Percentiles rank a stretch among this genome's conserved stretches.
phyloP scores from a whole-genome alignment of 1,140 invertebrate species.

The Philotrypesis tridentata region DNA sequence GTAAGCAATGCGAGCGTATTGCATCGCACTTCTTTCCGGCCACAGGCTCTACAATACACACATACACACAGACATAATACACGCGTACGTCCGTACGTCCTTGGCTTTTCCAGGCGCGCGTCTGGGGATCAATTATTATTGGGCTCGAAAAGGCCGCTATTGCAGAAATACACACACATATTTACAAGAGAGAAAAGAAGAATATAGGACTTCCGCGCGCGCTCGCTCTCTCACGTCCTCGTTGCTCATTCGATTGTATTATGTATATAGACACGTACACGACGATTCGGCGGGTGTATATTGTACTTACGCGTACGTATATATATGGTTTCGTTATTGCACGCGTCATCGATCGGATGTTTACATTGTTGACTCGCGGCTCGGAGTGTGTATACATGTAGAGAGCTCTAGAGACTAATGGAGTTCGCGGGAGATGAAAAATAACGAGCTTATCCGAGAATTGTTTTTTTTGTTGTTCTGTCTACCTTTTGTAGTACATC shows the following conservation, averaged over 20 bases:
- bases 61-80: neutral
- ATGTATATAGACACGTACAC: neutral
- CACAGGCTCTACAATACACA: no score
- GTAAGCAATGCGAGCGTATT: neutral
- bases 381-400: no score
- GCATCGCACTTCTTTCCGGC: neutral
- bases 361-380: neutral
- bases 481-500: no score
- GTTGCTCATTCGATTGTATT: constrained; percentile 18
- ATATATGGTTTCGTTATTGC: neutral
- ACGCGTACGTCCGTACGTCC: neutral
- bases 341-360: neutral
- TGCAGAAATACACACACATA: neutral
- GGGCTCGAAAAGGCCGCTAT: neutral
- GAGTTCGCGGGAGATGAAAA: no score
- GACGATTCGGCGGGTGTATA: neutral
- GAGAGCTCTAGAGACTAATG: no score
- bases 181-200: neutral
- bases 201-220: neutral
- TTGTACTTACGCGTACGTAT: no score
- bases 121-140: constrained; percentile 2
- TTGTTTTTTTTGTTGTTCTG: no score
- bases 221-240: neutral
- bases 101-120: neutral
- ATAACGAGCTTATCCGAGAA: no score